A percentile compares a stretch with the other conserved stretches of the same genome.
These are phyloP conservation scores for Carlito syrichta DNA, from an alignment of 2,113 vertebrate genomes.

Conservation along the genomic window DNA sequence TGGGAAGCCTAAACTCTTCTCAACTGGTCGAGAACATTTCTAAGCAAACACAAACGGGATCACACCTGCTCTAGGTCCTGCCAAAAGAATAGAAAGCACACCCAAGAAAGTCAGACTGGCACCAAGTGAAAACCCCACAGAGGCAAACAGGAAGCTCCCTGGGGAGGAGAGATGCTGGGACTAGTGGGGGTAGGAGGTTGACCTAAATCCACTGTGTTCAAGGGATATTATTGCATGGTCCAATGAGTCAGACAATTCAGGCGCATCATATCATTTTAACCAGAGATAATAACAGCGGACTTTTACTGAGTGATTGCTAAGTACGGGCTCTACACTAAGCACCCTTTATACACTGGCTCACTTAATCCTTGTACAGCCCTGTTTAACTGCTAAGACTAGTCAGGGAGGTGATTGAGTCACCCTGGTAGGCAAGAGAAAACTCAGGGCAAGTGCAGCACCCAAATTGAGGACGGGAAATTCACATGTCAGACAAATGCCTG, in stretches of 20 bases:
- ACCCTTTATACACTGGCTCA: background rate
- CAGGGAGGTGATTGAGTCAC: background rate
- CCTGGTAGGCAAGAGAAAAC: background rate
- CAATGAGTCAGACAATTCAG: background rate
- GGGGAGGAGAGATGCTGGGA: background rate
- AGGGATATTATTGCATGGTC: background rate
- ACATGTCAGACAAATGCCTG: background rate
- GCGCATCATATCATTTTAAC: background rate
- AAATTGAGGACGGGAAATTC: background rate
- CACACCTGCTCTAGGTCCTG: conserved; percentile 12
- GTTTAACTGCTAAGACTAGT: background rate
- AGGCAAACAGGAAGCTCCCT: background rate
- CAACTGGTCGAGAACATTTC: background rate
- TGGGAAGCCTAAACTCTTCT: background rate
- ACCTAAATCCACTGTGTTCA: background rate
- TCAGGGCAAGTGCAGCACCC: background rate
- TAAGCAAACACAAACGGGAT: conserved; percentile 42
- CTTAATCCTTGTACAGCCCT: background rate
- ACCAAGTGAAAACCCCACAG: background rate
- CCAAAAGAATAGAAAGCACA: conserved; percentile 50
- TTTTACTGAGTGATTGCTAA: background rate
- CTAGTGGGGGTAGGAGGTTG: background rate
- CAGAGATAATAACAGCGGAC: background rate
- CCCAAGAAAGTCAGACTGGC: conserved; percentile 10
- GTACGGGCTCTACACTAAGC: background rate